Conservation (phyloP, 2,888 invertebrate species). For the Panzeria rudis region DNA sequence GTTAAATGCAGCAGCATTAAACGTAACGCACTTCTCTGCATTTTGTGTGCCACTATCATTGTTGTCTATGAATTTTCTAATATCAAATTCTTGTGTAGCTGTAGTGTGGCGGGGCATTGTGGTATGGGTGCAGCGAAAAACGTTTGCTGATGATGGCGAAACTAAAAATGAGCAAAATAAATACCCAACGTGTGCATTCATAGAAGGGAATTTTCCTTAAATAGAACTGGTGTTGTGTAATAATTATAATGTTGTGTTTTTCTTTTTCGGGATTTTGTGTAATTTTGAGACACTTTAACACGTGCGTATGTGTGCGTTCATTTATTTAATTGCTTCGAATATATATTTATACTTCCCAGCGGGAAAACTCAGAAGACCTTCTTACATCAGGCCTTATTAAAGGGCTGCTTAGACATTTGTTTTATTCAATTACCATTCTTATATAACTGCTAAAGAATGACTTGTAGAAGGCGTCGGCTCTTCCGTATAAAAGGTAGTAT, state of each 20-base stretch:
- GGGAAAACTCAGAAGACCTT: too few relatives aligned
- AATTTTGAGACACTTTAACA: not conserved
- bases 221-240: not conserved
- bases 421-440: too few relatives aligned
- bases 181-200: not conserved
- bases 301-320: not conserved
- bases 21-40: constrained; percentile 72
- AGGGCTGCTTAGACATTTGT: too few relatives aligned
- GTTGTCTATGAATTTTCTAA: constrained; percentile 42
- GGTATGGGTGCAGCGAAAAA: constrained; percentile 23
- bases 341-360: not conserved
- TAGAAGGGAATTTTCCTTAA: constrained; percentile 13
- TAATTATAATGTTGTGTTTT: not conserved
- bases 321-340: not conserved
- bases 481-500: too few relatives aligned
- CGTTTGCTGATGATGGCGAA: not conserved
- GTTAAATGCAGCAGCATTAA: constrained; percentile 72
- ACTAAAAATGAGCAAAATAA: not conserved
- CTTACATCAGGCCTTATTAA: too few relatives aligned
- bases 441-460: too few relatives aligned
- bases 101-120: constrained; percentile 23
- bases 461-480: too few relatives aligned
- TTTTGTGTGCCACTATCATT: constrained; percentile 43
- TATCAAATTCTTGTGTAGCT: constrained; percentile 40
- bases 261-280: not conserved